Evolutionary conservation across 2,888 invertebrate species (phyloP), one percentile per base, ranked within the genome.

Genomic region (Pantelozetes paolii): DNA sequence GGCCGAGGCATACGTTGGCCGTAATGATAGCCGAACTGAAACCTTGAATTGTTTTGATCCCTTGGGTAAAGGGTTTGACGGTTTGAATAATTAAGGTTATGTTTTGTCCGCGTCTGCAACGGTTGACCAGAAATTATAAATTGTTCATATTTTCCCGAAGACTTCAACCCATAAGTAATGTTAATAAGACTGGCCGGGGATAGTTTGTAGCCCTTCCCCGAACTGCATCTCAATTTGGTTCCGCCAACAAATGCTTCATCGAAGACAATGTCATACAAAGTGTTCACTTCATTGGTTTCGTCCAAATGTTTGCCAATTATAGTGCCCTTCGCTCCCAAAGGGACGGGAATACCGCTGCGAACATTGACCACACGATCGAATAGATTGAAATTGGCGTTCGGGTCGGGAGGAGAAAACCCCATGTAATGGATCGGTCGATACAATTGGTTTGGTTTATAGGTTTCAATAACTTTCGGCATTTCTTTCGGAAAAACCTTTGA

Each of bases 341-440:
- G 94, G 20, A 92, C 91, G 0, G 89, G 86, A 80, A 88, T 89
- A 71, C 88, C 87, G 42, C 87, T 87, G 40, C 89, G 86, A 0
- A 90, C 88, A 80, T 90, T 88, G 5, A 95, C 88, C 64, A 98
- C 88, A 71, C 97, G 86, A 84, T 98, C 96, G 80, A 90, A 89
- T 76, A 97, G 81, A 76, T 84, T 81, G 83, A 86, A 90, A 72
- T 85, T 85, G 0, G 88, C 87, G 11, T 83, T 84, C 0, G 87
- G 83, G 82, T 93, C 93, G 0, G 93, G 91, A 9, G 86, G 82
- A 40, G 86, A 79, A 75, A 83, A 83, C 6, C 86, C 86, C 48
- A 78, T 76, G 74, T 71, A 72, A 30, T 75, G 28, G 30, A 71
- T 73, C 20, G 78, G 77, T 30, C 74, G 72, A 71, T 73, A 77